Percentiles rank a stretch among this genome's conserved stretches.
Conservation (phyloP, 2,113 vertebrate species). For the Apteryx owenii region DNA sequence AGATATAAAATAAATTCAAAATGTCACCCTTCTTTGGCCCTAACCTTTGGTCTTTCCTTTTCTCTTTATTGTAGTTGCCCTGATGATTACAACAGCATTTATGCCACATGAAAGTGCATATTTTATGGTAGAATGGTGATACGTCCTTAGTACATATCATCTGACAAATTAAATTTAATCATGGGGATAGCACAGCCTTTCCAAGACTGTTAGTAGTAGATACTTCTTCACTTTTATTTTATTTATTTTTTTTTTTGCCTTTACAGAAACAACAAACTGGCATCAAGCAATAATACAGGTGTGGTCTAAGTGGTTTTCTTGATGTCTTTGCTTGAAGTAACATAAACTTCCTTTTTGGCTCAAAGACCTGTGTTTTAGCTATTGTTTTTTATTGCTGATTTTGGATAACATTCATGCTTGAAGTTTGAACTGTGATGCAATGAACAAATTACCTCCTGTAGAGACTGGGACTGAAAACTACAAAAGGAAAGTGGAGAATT, state of each 20-base stretch:
- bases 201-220: not conserved
- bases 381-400: not conserved
- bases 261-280: not conserved
- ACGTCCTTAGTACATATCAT: not conserved
- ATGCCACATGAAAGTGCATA: not conserved
- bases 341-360: not conserved
- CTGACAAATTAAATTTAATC: not conserved
- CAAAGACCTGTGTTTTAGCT: not conserved
- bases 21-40: not conserved
- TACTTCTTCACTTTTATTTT: not conserved
- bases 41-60: not conserved
- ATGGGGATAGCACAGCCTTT: not conserved
- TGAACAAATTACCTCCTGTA: not conserved
- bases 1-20: not conserved
- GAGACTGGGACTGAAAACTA: not conserved
- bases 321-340: not conserved
- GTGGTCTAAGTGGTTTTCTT: not conserved
- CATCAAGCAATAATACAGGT: not conserved
- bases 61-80: not conserved
- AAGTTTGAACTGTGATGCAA: not conserved
- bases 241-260: not conserved
- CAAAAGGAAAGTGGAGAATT: not conserved
- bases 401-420: not conserved
- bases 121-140: not conserved
- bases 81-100: not conserved